These are phyloP conservation scores for Theonella swinhoei DNA, from an alignment of 37 sponge, comb jelly and placozoan species.

Conservation along the genomic window DNA sequence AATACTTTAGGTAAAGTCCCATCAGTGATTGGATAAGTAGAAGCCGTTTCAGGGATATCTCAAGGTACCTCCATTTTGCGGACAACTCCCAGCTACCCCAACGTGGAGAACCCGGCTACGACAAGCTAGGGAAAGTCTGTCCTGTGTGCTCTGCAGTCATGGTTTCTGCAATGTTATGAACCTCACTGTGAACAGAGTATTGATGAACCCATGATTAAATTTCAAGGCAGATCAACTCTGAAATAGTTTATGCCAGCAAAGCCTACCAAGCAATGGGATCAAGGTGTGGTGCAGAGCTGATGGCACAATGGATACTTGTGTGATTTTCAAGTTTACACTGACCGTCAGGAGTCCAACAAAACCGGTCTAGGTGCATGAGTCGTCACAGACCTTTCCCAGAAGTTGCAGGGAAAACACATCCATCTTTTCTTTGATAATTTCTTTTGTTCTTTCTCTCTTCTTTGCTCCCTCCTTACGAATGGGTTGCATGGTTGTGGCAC, in stretches of 20 bases:
- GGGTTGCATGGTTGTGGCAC: conserved; percentile 24
- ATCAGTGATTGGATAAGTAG: conserved; percentile 14
- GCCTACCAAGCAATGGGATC: conserved; percentile 42
- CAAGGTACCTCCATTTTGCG: conserved; percentile 28
- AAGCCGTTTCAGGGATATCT: conserved; percentile 18
- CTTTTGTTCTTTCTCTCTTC: not conserved
- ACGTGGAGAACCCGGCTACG: too few relatives aligned
- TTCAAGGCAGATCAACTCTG: conserved; percentile 22
- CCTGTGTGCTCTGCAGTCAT: not conserved
- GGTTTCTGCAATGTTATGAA: not conserved
- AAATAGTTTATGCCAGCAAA: conserved; percentile 39
- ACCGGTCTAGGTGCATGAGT: not conserved
- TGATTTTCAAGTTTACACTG: not conserved
- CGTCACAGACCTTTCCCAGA: not conserved
- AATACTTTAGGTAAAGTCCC: conserved; percentile 24
- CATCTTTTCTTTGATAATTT: conserved; percentile 1
- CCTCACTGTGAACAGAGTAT: not conserved
- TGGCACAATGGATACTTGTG: not conserved
- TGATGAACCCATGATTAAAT: too few relatives aligned
- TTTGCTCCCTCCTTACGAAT: not conserved
- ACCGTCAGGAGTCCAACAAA: not conserved
- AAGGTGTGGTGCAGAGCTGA: conserved; percentile 10
- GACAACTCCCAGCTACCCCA: too few relatives aligned
- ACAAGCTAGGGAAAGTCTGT: conserved; percentile 17
- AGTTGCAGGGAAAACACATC: not conserved